Percentiles rank a stretch among this genome's conserved stretches.
Evolutionary conservation across 2,113 vertebrate species (phyloP).

Genomic region (Montifringilla adamsi): DNA sequence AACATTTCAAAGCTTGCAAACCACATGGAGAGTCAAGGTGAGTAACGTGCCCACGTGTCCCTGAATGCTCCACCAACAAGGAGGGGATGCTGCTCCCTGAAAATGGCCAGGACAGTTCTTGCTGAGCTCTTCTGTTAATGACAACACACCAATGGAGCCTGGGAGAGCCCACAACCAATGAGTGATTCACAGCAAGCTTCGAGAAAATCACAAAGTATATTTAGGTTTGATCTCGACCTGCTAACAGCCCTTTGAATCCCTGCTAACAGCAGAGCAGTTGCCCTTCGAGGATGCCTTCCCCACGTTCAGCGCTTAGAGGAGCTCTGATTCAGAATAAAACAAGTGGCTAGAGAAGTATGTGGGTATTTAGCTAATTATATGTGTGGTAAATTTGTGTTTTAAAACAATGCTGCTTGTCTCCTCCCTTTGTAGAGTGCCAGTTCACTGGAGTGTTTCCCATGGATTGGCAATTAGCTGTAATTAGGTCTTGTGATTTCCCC

Average conservation of each 20-base stretch:
- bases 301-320: neutral
- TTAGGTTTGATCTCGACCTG: neutral
- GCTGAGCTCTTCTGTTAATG: neutral
- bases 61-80: neutral
- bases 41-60: rapidly evolving
- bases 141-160: neutral
- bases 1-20: neutral
- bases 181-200: neutral
- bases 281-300: neutral
- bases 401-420: constrained; percentile 75
- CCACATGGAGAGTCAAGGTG: neutral
- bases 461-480: constrained; percentile 71
- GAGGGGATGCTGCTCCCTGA: neutral
- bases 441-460: constrained; percentile 69
- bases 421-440: constrained; percentile 69
- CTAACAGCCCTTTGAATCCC: neutral
- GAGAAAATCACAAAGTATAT: neutral
- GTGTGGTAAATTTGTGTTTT: constrained; percentile 66
- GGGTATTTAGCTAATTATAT: constrained; percentile 69
- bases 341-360: constrained; percentile 48
- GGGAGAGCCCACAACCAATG: neutral
- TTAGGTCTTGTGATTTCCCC: constrained; percentile 70
- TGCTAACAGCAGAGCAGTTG: neutral
- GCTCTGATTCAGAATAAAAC: constrained; percentile 49
- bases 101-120: neutral